Evolutionary conservation across 2,888 invertebrate species (phyloP).

Genomic region (Agrenia bidenticulata): DNA sequence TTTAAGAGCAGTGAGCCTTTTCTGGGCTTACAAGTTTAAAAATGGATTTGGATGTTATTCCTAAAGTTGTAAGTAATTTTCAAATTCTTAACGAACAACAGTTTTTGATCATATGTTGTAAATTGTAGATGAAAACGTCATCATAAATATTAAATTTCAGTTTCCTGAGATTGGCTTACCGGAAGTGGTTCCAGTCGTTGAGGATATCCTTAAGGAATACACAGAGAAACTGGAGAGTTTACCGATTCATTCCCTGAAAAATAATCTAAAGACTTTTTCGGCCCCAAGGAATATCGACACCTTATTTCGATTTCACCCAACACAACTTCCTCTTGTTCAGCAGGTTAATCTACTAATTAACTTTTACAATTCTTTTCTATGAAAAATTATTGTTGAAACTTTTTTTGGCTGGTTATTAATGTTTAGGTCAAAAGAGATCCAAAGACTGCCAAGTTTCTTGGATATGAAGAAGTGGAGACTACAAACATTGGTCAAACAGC

Average conservation of each 20-base stretch:
- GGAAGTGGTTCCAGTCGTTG: slow-evolving; percentile 67
- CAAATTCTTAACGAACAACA: no score
- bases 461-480: slow-evolving; percentile 65
- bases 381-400: neutral
- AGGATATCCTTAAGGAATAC: slow-evolving; percentile 67
- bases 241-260: slow-evolving; percentile 71
- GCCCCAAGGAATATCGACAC: slow-evolving; percentile 62
- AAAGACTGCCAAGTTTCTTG: slow-evolving; percentile 72
- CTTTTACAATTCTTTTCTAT: slow-evolving; percentile 27
- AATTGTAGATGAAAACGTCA: no score
- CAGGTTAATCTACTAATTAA: no score
- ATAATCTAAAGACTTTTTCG: slow-evolving; percentile 68
- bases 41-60: no score
- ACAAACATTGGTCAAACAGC: slow-evolving; percentile 66
- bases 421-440: slow-evolving; percentile 70
- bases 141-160: no score
- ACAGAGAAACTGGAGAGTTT: slow-evolving; percentile 68
- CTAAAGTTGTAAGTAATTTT: no score
- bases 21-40: no score
- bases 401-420: slow-evolving; percentile 6
- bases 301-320: slow-evolving; percentile 60
- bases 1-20: no score
- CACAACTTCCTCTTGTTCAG: slow-evolving; percentile 61
- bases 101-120: no score
- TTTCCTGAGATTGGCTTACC: slow-evolving; percentile 59